Evolutionary conservation across 2,113 vertebrate species (phyloP), one percentile per base, ranked within the genome.

Genomic region (Xiphophorus hellerii): DNA sequence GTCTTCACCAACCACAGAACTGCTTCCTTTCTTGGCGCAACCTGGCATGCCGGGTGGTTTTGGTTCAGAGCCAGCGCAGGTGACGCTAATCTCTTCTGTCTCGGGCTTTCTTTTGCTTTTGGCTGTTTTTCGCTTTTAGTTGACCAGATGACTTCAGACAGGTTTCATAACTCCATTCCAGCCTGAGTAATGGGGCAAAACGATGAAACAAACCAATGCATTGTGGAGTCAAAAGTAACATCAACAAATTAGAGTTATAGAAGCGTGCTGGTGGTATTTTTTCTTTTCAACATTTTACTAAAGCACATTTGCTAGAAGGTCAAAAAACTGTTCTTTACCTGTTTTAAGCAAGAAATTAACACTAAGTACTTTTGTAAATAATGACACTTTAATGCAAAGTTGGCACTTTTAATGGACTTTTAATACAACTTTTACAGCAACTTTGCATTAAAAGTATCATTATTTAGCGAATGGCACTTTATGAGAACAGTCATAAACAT

Each of bases 81-180:
- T 92, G 90, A 92, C 66, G 83, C n/a, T 92, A 91, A 93, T 93
- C 69, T 37, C 62, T 88, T 91, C 85, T 89, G 89, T 90, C 87
- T 88, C 67, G 67, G 76, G 75, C 75, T 86, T 89, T 87, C 83
- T 90, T 90, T 90, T 84, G 90, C 91, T 87, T 64, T 78, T 27
- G 88, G 92, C 88, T 65, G 74, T 88, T 77, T 71, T 89, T 90
- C 20, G 71, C 66, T 85, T 66, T 80, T 72, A 64, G 70, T 73
- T 81, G 84, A 90, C 62, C 81, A 79, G 77, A 93, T 85, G 77
- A 87, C 74, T 63, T 88, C 51, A 74, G 81, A 91, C 63, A 37
- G 76, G 83, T 90, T 91, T 93, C 83, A 80, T 88, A 90, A 91
- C 89, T 54, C 66, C 6, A 28, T 73, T 67, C 65, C 74, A 68